These are phyloP conservation scores for Brachyhypopomus gauderio DNA, from an alignment of 2,113 vertebrate species.

Conservation along the genomic window DNA sequence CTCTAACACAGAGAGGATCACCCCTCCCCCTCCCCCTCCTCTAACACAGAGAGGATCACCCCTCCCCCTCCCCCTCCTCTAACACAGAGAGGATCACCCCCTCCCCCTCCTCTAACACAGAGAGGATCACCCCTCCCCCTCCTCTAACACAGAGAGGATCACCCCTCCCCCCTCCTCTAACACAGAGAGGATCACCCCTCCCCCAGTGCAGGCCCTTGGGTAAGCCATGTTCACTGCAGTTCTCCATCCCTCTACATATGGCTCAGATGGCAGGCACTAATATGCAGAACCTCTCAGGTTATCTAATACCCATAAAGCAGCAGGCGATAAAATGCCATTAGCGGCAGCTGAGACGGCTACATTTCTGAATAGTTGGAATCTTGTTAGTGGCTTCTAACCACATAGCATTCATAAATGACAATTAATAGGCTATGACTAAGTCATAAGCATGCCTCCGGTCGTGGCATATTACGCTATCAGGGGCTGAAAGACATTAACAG, in stretches of 20 bases:
- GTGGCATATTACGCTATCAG: neutral
- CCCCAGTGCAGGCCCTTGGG: neutral
- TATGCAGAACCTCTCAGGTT: slow-evolving; percentile 11
- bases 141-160: too few relatives aligned
- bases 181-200: neutral
- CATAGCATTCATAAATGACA: slow-evolving; percentile 40
- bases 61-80: too few relatives aligned
- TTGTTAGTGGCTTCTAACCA: slow-evolving; percentile 34
- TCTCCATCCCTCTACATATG: neutral
- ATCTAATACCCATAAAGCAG: slow-evolving; percentile 45
- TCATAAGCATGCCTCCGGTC: slow-evolving; percentile 43
- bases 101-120: too few relatives aligned
- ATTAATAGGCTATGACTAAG: slow-evolving; percentile 45
- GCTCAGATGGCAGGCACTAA: neutral
- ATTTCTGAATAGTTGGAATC: slow-evolving; percentile 32
- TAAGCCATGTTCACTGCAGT: neutral
- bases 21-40: too few relatives aligned
- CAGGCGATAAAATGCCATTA: slow-evolving; percentile 40
- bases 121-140: too few relatives aligned
- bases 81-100: too few relatives aligned
- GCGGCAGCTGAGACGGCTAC: slow-evolving; percentile 14
- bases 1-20: too few relatives aligned
- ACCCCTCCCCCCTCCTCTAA: too few relatives aligned
- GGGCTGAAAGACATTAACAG: slow-evolving; percentile 33
- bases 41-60: too few relatives aligned